Evolutionary conservation across 1,140 invertebrate genomes (phyloP), one percentile per base, ranked within the genome.

Genomic region (Hermetia illucens): DNA sequence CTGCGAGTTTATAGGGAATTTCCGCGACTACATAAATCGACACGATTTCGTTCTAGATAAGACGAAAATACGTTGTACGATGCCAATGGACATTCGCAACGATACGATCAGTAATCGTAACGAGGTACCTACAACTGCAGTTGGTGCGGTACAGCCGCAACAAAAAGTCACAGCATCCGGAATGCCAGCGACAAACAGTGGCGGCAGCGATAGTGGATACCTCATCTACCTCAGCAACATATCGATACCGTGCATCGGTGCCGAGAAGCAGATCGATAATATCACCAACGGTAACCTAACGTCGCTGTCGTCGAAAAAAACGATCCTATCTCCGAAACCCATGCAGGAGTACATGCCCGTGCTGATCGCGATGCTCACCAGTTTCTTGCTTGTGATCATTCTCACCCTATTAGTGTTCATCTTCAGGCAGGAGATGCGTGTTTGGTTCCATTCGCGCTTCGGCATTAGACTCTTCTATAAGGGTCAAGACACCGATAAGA

Each of bases 391-490:
- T 12, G 63, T 85, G 13, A 69, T 82, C 39, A 66, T 82, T 27
- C 55, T 82, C 27, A 77, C 75, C 20, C 65, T 85, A 51, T 52
- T 83, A 32, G 64, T 76, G 2, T 85, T 88, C 53, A 76, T 86
- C 42, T 92, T 84, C 61, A 70, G 86, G 29, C 82, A 90, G 61
- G 80, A 89, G 58, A 75, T 93, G 61, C 69, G 84, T 41, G 82
- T 93, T 8, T 91, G 86, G 85, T 79, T 85, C 43, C 83, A 91
- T 66, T 82, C 87, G 21, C 76, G 79, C 35, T 92, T 87, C 56
- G 87, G 87, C 10, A 73, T 92, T 2, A 66, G 87, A 25, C 68
- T 91, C 44, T 86, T 81, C 50, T 80, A 83, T 50, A 71, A 77
- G 39, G 63, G 67, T 17, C 72, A 72, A 42, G 80, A 83, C 48